phyloP scores from a whole-genome alignment of 2,797 vertebrate species.

The Sebastes steindachneri region DNA sequence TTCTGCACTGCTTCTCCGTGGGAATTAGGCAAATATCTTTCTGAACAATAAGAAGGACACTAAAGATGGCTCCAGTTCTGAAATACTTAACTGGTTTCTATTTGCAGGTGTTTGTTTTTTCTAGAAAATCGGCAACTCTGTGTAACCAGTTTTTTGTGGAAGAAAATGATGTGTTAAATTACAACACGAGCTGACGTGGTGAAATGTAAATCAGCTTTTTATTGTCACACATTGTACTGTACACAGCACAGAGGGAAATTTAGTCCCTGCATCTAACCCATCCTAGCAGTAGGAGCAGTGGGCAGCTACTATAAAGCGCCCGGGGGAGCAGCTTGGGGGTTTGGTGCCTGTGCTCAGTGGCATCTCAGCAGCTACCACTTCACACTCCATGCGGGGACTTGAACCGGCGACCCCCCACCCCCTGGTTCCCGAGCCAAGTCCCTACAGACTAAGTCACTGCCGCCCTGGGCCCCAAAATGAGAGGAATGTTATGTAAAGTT shows the following conservation, averaged over 20 bases:
- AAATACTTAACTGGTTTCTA: slow-evolving; percentile 31
- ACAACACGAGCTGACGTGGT: neutral
- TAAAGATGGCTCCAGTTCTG: slow-evolving; percentile 34
- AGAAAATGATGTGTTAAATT: neutral
- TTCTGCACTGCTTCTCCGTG: slow-evolving; percentile 70
- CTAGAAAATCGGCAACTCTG: neutral
- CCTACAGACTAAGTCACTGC: rapidly evolving
- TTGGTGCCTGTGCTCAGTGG: no score
- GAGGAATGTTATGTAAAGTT: slow-evolving; percentile 2
- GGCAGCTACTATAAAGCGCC: no score
- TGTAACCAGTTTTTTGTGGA: neutral
- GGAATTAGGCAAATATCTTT: slow-evolving; percentile 78
- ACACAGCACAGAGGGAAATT: no score
- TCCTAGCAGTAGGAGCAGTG: no score
- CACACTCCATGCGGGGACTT: no score
- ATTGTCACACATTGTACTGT: no score
- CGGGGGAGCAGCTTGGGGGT: no score
- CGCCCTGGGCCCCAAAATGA: neutral
- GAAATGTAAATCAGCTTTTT: neutral
- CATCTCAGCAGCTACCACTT: no score
- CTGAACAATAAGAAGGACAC: slow-evolving; percentile 64
- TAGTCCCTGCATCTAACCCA: no score
- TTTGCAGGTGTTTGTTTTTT: slow-evolving; percentile 15
- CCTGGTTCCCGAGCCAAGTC: rapidly evolving
- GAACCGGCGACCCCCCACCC: no score